Conservation (phyloP, 2,797 vertebrate genomes). For the Epinephelus coioides region DNA sequence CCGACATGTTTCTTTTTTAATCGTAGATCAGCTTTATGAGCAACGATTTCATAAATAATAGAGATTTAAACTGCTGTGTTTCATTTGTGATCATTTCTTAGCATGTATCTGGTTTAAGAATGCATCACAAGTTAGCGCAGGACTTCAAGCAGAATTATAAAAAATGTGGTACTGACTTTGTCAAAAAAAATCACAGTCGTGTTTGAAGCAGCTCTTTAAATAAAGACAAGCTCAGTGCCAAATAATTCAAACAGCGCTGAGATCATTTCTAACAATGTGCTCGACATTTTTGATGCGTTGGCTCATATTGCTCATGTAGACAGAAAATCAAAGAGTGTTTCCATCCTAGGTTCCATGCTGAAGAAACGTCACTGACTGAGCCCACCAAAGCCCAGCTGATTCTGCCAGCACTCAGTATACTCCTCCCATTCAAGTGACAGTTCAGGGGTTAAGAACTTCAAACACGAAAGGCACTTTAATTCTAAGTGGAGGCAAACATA, state of each 20-base stretch:
- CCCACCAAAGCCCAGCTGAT: background rate
- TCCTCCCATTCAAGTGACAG: background rate
- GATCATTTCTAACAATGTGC: background rate
- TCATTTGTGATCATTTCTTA: background rate
- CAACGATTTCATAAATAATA: background rate
- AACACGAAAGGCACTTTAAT: slow-evolving; percentile 22
- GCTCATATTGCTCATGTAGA: background rate
- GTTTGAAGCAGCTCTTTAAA: slow-evolving; percentile 3
- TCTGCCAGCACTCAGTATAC: slow-evolving; percentile 8
- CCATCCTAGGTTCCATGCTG: background rate
- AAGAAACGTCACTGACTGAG: background rate
- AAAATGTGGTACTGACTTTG: background rate
- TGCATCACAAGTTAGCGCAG: background rate
- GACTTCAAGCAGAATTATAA: background rate
- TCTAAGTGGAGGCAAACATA: slow-evolving; percentile 23
- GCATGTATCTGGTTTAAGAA: background rate
- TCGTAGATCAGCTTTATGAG: background rate
- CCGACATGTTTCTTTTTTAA: background rate
- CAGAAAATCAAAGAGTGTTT: background rate
- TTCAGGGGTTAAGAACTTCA: slow-evolving; percentile 9
- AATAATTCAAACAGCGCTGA: background rate
- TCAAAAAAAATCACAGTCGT: background rate
- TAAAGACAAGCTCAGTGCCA: background rate
- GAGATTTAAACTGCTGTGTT: slow-evolving; percentile 11
- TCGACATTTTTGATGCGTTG: slow-evolving; percentile 1